Percentiles rank a stretch among this genome's conserved stretches.
Conservation (phyloP, 2,113 vertebrate species). For the Mus pahari region DNA sequence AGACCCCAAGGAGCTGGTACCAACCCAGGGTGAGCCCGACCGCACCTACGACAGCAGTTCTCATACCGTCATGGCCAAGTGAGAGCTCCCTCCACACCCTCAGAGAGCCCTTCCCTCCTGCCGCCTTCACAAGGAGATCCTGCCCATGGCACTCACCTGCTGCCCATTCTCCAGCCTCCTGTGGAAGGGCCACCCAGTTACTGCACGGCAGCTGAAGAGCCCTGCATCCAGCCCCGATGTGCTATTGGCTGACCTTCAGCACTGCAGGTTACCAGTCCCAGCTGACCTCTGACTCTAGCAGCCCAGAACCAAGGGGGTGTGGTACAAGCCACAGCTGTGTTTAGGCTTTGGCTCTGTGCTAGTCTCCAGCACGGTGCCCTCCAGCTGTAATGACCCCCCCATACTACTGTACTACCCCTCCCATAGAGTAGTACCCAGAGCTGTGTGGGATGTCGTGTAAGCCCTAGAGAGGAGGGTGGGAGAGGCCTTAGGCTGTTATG, state of each 20-base stretch:
- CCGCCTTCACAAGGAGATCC: background rate
- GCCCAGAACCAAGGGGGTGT: background rate
- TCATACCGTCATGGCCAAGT: conserved; percentile 86
- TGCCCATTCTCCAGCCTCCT: conserved; percentile 73
- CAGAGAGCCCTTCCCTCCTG: background rate
- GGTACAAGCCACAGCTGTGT: background rate
- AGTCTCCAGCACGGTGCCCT: background rate
- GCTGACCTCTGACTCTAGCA: background rate
- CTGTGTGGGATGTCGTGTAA: background rate
- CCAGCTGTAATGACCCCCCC: background rate
- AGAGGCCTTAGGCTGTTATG: background rate
- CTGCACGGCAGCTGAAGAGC: conserved; percentile 77
- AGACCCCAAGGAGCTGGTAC: conserved; percentile 80
- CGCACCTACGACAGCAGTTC: conserved; percentile 82
- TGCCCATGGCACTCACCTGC: background rate
- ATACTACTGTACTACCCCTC: no score
- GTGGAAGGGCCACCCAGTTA: conserved; percentile 86
- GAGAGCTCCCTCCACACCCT: conserved; percentile 45
- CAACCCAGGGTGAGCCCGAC: conserved; percentile 80
- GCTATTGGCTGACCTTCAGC: conserved; percentile 85
- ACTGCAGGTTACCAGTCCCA: conserved; percentile 82
- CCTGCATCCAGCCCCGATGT: conserved; percentile 73
- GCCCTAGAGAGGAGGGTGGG: background rate
- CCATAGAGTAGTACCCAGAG: background rate
- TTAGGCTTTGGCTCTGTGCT: background rate